Base-by-base conservation (phyloP, 2,797 vertebrate species). In the Cuculus canorus region DNA sequence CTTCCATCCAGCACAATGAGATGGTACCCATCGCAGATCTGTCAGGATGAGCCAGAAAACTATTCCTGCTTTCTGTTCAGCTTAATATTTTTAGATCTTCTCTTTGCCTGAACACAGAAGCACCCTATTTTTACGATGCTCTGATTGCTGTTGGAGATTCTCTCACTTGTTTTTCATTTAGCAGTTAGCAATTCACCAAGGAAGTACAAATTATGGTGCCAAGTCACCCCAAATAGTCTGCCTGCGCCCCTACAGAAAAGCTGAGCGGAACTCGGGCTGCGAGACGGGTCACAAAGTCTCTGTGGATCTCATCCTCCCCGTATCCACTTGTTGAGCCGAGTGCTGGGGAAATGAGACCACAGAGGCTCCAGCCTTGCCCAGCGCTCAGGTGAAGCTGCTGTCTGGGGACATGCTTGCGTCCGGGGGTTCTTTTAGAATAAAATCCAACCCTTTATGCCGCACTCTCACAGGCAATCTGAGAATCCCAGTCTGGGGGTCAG, bases 301-400 rank as follows among this genome's bases (percentile, higher is more conserved):
- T 5, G 43, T 4, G 25, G 54, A 75, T 35, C 43, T 72, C 1
- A 1, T 69, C 48, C 59, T 63, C 4, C 30, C 57, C 1, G 1
- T 0, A 23, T 10, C 53, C 93, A 95, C 96, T 86, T 91, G 93
- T 95, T 95, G 91, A 89, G 79, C 68, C 5, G 72, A 63, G 59
- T 0, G 57, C 23, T 5, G 17, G 73, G 53, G 56, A 82, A 47
- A 68, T 15, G 45, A 48, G 52, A 39, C 7, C 2, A 1, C 79
- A 30, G 5, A 23, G 76, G 76, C 89, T 75, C 10, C 28, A 79
- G 52, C 61, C 66, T 14, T 11, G 56, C 17, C 84, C 63, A 5
- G 1, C 3, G 28, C 13, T 6, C 68, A 54, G 80, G 80, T 59
- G 80, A 84, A 48, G 70, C 66, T 8, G 72, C 72, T 41, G 77